phyloP scores from a whole-genome alignment of 2,888 invertebrate genomes.

The Drosophila paracracens region DNA sequence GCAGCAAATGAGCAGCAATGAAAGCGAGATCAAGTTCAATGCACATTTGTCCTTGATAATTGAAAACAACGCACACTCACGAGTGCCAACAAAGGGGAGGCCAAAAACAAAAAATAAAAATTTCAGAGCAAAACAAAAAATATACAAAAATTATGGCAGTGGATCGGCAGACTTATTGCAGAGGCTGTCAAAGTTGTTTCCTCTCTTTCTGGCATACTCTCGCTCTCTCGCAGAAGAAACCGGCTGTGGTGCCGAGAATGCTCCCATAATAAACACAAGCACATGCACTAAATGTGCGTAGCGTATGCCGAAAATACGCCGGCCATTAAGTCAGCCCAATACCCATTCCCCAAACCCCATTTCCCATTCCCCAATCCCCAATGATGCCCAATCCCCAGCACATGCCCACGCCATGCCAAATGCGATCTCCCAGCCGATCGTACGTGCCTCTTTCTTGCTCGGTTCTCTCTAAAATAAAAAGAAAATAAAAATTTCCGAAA shows the following conservation, averaged over 20 bases:
- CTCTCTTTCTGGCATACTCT: not conserved
- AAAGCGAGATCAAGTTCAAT: conserved; percentile 80
- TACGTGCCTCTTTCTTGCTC: conserved; percentile 50
- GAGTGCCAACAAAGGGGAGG: conserved; percentile 57
- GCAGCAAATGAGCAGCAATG: conserved; percentile 47
- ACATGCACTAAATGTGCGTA: conserved; percentile 75
- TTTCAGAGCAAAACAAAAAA: conserved; percentile 44
- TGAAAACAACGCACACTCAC: conserved; percentile 54
- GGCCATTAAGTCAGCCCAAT: conserved; percentile 69
- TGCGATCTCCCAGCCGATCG: conserved; percentile 56
- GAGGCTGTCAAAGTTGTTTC: conserved; percentile 24
- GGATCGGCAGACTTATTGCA: conserved; percentile 80
- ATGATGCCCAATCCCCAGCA: conserved; percentile 16
- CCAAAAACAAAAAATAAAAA: conserved; percentile 59
- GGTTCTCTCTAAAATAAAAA: conserved; percentile 12
- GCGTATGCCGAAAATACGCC: conserved; percentile 80
- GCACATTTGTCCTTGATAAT: conserved; percentile 81
- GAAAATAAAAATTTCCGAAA: conserved; percentile 72
- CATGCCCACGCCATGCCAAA: conserved; percentile 47
- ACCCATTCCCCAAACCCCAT: conserved; percentile 28
- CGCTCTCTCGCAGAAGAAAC: conserved; percentile 46
- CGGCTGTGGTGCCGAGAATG: conserved; percentile 55
- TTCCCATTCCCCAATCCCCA: conserved; percentile 18
- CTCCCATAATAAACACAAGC: conserved; percentile 50
- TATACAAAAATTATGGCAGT: conserved; percentile 81